phyloP scores from a whole-genome alignment of 2,888 invertebrate species.

The Himalopsyche japonica region DNA sequence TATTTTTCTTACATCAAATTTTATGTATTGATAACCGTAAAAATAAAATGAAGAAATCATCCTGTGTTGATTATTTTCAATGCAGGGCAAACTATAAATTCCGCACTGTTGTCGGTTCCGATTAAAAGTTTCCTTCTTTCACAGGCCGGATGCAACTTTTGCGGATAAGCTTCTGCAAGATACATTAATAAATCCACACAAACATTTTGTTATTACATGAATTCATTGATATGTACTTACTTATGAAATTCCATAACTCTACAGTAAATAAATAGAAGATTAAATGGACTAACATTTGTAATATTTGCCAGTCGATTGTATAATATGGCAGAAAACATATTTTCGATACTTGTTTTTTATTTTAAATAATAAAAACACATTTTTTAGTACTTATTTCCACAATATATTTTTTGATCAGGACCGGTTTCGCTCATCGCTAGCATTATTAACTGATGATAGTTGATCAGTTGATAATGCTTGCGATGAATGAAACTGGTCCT shows the following conservation, averaged over 20 bases:
- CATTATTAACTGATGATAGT: too few relatives aligned
- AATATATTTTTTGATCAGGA: too few relatives aligned
- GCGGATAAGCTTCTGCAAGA: background rate
- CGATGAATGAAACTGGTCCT: too few relatives aligned
- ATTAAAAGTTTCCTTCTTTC: constrained; percentile 14
- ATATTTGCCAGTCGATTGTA: background rate
- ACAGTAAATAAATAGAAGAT: background rate
- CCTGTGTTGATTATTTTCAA: background rate
- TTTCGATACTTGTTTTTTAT: too few relatives aligned
- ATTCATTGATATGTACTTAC: background rate
- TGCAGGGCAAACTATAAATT: constrained; percentile 21
- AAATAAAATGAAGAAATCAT: background rate
- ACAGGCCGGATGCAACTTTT: background rate
- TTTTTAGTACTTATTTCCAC: too few relatives aligned
- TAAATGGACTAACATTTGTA: background rate
- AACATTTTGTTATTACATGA: background rate
- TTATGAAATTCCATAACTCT: background rate
- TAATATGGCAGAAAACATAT: too few relatives aligned
- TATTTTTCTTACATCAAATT: too few relatives aligned
- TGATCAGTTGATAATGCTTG: too few relatives aligned
- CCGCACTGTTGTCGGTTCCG: constrained; percentile 11
- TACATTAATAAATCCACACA: background rate
- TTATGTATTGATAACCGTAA: too few relatives aligned
- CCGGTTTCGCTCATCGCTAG: too few relatives aligned
- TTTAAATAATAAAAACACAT: too few relatives aligned